Evolutionary conservation across 1,140 invertebrate species (phyloP).

Genomic region (Calliphora vicina): DNA sequence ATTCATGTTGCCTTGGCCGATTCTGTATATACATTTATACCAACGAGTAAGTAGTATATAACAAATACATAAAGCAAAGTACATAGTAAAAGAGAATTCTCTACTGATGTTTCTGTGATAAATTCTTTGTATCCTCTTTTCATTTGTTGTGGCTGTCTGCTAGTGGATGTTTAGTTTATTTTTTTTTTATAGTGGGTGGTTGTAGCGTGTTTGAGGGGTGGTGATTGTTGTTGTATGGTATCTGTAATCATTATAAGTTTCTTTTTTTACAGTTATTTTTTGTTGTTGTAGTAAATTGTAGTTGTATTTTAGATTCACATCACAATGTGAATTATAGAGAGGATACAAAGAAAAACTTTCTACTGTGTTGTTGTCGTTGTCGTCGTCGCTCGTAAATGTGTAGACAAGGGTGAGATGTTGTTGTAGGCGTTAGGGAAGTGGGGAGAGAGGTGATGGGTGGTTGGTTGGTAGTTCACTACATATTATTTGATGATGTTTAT

Average conservation of each 20-base stretch:
- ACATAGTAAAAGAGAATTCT: constrained; percentile 8
- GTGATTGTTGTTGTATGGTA: constrained; percentile 21
- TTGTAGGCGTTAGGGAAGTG: not conserved
- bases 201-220: not conserved
- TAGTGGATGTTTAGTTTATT: not conserved
- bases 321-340: not conserved
- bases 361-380: not conserved
- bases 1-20: constrained; percentile 56
- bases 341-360: not conserved
- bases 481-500: constrained; percentile 2
- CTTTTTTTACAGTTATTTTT: constrained; percentile 10
- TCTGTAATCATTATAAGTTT: constrained; percentile 32
- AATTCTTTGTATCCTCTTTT: constrained; percentile 27
- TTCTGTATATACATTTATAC: constrained; percentile 45
- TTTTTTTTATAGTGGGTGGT: not conserved
- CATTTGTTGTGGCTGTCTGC: not conserved
- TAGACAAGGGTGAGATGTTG: not conserved
- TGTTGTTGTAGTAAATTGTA: constrained; percentile 18
- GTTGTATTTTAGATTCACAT: constrained; percentile 20
- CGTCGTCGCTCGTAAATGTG: no score
- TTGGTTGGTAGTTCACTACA: not conserved
- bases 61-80: not conserved
- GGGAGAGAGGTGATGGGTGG: no score
- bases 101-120: constrained; percentile 21
- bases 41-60: not conserved